phyloP scores from a whole-genome alignment of 2,797 vertebrate genomes.

The Meriones psammophilus region DNA sequence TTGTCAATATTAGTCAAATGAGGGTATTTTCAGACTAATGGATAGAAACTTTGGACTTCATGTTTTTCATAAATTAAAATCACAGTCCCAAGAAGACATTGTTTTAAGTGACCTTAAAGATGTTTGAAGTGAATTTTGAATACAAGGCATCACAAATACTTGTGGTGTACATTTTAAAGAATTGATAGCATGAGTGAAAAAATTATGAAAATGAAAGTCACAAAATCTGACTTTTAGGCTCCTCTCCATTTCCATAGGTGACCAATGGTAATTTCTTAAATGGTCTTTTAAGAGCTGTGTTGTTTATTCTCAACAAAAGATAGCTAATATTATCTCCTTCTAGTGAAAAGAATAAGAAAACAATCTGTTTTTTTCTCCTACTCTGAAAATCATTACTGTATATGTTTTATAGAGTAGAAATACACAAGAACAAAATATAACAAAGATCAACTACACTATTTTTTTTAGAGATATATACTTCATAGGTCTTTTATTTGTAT shows the following conservation, averaged over 20 bases:
- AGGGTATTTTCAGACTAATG: constrained; percentile 81
- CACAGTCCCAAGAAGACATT: constrained; percentile 53
- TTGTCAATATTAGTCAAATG: constrained; percentile 79
- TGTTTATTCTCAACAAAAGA: constrained; percentile 32
- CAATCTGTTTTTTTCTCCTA: background rate
- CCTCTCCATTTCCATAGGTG: background rate
- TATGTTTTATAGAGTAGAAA: constrained; percentile 36
- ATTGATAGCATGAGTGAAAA: background rate
- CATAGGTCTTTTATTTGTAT: background rate
- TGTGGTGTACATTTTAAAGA: constrained; percentile 44
- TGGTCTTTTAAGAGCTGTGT: background rate
- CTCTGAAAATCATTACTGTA: background rate
- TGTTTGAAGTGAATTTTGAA: constrained; percentile 75
- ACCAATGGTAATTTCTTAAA: background rate
- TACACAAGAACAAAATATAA: background rate
- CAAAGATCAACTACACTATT: background rate
- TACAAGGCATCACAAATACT: background rate
- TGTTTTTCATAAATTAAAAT: constrained; percentile 81
- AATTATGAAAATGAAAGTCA: background rate
- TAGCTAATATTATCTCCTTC: background rate
- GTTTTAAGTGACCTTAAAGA: constrained; percentile 80
- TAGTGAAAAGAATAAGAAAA: background rate
- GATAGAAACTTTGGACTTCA: constrained; percentile 78
- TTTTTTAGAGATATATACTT: constrained; percentile 9
- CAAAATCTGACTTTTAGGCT: background rate